Evolutionary conservation across 2,888 invertebrate species (phyloP), one percentile per base, ranked within the genome.

Genomic region (Heterodera filipjevi): DNA sequence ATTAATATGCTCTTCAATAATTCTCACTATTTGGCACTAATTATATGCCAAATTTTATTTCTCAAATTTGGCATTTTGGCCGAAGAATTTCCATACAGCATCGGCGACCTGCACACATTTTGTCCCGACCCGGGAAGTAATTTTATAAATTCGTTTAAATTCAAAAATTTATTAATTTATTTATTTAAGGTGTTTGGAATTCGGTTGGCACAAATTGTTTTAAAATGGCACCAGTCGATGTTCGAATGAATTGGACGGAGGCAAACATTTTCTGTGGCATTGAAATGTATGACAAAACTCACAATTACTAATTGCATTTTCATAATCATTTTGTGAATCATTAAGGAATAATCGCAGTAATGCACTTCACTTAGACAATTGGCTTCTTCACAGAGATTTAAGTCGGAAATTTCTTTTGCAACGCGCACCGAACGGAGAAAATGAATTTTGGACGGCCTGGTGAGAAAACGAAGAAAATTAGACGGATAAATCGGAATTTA

Each of bases 311-410:
- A 66, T 5, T 12, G 22, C n/a, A 68, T 32, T 76, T 76, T 16
- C 49, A 39, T 19, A 53, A 53, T 5, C 16, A 22, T 19, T 53
- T 39, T 32, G 12, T 22, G 10, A n/a, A 6, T 19, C 10, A 53
- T 59, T 66, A 44, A 77, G 77, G 35, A 70, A 77, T 49, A 77
- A 71, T 70, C 30, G 14, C 39, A 73, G 77, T 19, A n/a, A 68
- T 46, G 49, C 66, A 5, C 39, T 80, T 33, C 80, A 80, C 35
- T 32, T 68, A 14, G 66, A 79, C 35, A 73, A 81, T 39, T 80
- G 80, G 80, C 81, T 80, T 71, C 76, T 80, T 19, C 64, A 77
- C 30, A 59, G 71, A 27, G 53, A 77, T 35, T 44, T 77, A 10
- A 64, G 53, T 27, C 53, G 71, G 16, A 32, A 53, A 35, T 66